Percentiles rank a stretch among this genome's conserved stretches.
These are phyloP conservation scores for Camponotus pennsylvanicus DNA, from an alignment of 1,140 invertebrate genomes.

Conservation along the genomic window DNA sequence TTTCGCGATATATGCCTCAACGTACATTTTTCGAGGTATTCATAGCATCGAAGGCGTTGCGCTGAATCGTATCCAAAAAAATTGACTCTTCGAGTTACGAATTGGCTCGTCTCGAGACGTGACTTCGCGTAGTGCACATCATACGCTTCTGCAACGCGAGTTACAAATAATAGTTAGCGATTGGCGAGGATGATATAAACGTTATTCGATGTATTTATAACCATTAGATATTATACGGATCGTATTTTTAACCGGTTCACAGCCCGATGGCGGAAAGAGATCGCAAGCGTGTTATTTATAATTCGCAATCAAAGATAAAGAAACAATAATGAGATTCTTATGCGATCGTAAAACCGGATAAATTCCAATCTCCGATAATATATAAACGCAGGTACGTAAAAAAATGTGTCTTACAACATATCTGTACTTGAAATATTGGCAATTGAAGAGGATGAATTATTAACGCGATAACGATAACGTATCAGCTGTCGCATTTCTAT, in stretches of 20 bases:
- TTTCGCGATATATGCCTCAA: not conserved
- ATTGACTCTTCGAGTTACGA: not conserved
- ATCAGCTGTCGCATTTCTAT: slow-evolving; percentile 4
- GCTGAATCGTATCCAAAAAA: slow-evolving; percentile 42
- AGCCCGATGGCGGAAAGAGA: slow-evolving; percentile 57
- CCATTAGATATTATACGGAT: slow-evolving; percentile 35
- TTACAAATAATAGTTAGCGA: slow-evolving; percentile 43
- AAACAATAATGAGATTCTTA: slow-evolving; percentile 29
- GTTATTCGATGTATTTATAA: slow-evolving; percentile 55
- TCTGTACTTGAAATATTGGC: not conserved
- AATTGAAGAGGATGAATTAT: slow-evolving; percentile 27
- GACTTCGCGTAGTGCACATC: not conserved
- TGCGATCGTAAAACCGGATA: not conserved
- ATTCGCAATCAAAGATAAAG: not conserved
- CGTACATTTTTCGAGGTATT: not conserved
- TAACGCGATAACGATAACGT: slow-evolving; percentile 11
- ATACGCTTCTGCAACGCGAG: not conserved
- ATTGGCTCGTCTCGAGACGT: slow-evolving; percentile 35
- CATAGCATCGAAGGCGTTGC: not conserved
- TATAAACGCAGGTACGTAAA: not conserved
- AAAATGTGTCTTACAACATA: not conserved
- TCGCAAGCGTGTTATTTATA: slow-evolving; percentile 56
- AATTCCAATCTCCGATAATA: not conserved
- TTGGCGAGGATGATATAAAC: slow-evolving; percentile 40
- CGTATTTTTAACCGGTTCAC: slow-evolving; percentile 57